These are phyloP conservation scores for Hypolimnas misippus DNA, from an alignment of 2,888 invertebrate species.

Conservation along the genomic window DNA sequence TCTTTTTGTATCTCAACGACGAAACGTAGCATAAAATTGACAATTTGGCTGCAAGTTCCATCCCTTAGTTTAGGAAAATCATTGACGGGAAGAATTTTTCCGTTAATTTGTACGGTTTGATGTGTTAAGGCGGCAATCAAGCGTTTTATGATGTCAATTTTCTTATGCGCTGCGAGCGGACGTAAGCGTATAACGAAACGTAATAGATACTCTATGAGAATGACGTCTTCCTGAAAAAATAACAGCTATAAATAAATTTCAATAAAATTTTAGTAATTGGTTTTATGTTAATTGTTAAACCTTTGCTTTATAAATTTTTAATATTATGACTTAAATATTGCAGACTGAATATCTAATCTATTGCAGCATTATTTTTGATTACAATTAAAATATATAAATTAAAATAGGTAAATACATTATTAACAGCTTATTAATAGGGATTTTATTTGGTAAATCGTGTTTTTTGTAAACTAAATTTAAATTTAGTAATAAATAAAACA, in stretches of 20 bases:
- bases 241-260: too few relatives aligned
- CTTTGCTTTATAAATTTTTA: too few relatives aligned
- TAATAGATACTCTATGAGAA: constrained; percentile 88
- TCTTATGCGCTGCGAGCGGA: constrained; percentile 84
- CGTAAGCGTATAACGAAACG: constrained; percentile 87
- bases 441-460: too few relatives aligned
- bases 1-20: constrained; percentile 79
- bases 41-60: constrained; percentile 81
- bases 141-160: constrained; percentile 85
- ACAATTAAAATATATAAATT: too few relatives aligned
- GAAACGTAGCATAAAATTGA: constrained; percentile 80
- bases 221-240: constrained; percentile 85
- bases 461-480: too few relatives aligned
- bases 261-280: too few relatives aligned
- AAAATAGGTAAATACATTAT: too few relatives aligned
- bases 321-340: too few relatives aligned
- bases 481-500: too few relatives aligned
- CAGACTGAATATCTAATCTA: too few relatives aligned
- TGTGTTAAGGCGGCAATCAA: constrained; percentile 88
- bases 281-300: background rate
- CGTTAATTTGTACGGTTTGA: constrained; percentile 78
- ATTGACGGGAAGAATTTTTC: constrained; percentile 66
- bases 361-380: too few relatives aligned
- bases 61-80: constrained; percentile 81
- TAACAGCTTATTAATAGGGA: too few relatives aligned